These are phyloP conservation scores for Menidia menidia DNA, from an alignment of 2,797 vertebrate species.

Conservation along the genomic window DNA sequence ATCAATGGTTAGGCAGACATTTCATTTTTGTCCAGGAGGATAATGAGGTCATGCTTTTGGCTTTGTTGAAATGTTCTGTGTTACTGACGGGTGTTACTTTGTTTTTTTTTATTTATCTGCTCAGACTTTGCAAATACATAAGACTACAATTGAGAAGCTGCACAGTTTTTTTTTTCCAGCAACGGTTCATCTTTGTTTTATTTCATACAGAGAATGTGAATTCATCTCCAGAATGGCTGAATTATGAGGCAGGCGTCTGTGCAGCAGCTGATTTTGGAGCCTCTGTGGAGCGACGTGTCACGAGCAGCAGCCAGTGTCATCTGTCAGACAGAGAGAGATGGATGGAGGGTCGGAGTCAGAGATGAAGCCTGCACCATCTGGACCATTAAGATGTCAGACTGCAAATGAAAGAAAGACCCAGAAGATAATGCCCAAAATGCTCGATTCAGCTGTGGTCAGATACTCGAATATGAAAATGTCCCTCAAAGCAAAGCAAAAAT, in stretches of 20 bases:
- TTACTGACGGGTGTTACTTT: neutral
- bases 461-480: neutral
- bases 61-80: neutral
- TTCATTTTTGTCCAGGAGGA: neutral
- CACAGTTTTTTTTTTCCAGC: neutral
- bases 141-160: neutral
- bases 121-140: neutral
- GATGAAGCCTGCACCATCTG: conserved; percentile 51
- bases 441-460: neutral
- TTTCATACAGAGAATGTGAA: neutral
- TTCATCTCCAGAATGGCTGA: neutral
- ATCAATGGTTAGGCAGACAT: neutral
- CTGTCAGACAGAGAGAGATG: conserved; percentile 34
- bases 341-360: conserved; percentile 40
- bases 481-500: neutral
- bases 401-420: neutral
- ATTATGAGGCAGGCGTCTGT: conserved; percentile 8
- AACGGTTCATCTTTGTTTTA: neutral
- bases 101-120: neutral
- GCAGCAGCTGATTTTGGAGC: conserved; percentile 30
- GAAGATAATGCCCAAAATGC: neutral
- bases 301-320: conserved; percentile 31
- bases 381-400: conserved; percentile 12
- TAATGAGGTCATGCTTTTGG: conserved; percentile 1
- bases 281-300: conserved; percentile 15